These are phyloP conservation scores for Andrena trimmerana DNA, from an alignment of 2,888 invertebrate species.

Conservation along the genomic window DNA sequence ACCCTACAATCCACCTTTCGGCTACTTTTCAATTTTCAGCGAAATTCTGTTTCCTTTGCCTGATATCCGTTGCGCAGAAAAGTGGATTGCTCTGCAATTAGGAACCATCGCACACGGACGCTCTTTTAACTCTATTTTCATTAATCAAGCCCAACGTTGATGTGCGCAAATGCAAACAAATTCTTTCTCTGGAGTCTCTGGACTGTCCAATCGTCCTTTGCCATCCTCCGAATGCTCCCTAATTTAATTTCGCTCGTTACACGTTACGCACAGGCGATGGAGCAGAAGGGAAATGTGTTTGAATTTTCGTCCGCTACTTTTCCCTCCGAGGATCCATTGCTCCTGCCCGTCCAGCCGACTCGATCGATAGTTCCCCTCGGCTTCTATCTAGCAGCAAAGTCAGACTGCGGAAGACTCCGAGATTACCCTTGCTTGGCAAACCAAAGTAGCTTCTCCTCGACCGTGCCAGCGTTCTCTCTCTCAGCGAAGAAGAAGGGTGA, in stretches of 20 bases:
- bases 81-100: not conserved
- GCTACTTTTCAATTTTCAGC: not conserved
- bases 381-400: not conserved
- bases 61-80: not conserved
- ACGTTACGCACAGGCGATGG: not conserved
- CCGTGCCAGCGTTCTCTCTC: not conserved
- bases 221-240: not conserved
- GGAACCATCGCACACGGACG: not conserved
- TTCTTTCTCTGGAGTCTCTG: not conserved
- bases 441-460: conserved; percentile 3
- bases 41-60: not conserved
- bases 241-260: not conserved
- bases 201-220: not conserved
- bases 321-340: not conserved
- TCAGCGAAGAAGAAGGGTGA: conserved; percentile 25
- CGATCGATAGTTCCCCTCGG: not conserved
- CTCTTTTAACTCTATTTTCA: too few relatives aligned
- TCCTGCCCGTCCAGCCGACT: not conserved
- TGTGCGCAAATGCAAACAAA: not conserved
- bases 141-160: not conserved
- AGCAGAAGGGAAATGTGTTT: not conserved
- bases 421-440: conserved; percentile 19
- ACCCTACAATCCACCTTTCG: too few relatives aligned
- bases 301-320: not conserved
- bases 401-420: conserved; percentile 15